A percentile compares a stretch with the other conserved stretches of the same genome.
Evolutionary conservation across 1,140 invertebrate genomes (phyloP).

Genomic region (Formica selysi): DNA sequence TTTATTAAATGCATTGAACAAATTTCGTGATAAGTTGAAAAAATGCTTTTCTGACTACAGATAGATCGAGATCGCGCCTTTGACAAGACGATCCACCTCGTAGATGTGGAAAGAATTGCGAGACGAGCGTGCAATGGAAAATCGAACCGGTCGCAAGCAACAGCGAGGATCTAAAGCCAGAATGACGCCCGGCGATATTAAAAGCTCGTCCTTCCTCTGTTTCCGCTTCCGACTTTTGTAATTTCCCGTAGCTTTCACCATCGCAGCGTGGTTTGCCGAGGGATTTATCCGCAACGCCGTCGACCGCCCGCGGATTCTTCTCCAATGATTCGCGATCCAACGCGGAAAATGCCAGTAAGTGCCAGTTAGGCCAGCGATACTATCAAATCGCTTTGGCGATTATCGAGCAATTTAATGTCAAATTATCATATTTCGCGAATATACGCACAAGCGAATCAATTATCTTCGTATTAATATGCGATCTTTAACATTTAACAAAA

Average conservation of each 20-base stretch:
- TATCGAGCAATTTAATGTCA: conserved; percentile 10
- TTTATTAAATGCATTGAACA: background rate
- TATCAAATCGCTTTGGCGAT: conserved; percentile 10
- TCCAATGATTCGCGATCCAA: conserved; percentile 51
- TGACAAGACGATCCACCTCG: conserved; percentile 22
- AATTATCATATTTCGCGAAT: conserved; percentile 3
- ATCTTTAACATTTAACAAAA: too few relatives aligned
- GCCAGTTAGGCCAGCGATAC: conserved; percentile 7
- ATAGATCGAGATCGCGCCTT: background rate
- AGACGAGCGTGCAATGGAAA: conserved; percentile 61
- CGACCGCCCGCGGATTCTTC: conserved; percentile 46
- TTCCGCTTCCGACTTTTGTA: conserved; percentile 86
- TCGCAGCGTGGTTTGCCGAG: conserved; percentile 59
- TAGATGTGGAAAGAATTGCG: conserved; percentile 29
- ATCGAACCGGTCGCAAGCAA: conserved; percentile 68
- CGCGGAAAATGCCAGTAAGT: conserved; percentile 50
- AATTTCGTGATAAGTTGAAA: background rate
- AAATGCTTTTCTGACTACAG: background rate
- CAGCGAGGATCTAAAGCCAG: conserved; percentile 67
- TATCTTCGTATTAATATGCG: too few relatives aligned
- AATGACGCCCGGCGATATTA: conserved; percentile 84
- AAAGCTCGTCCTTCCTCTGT: conserved; percentile 83
- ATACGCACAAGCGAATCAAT: too few relatives aligned
- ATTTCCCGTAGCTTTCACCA: conserved; percentile 84
- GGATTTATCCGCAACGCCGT: conserved; percentile 70